Evolutionary conservation across 2,113 vertebrate genomes (phyloP).

Genomic region (Seriola dumerili): DNA sequence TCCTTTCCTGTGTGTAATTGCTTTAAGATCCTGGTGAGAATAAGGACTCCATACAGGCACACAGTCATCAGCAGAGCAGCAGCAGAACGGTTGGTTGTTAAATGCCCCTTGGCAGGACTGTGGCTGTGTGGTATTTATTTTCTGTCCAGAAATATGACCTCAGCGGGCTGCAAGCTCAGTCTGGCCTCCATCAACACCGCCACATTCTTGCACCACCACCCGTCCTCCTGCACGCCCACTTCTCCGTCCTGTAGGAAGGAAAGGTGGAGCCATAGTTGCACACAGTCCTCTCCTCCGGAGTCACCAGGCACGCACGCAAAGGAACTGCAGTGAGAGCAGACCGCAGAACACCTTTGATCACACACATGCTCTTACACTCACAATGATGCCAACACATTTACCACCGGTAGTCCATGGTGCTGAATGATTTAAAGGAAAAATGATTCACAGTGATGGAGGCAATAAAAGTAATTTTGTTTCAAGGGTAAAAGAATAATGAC

Average conservation of each 20-base stretch:
- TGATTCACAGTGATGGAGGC: slow-evolving; percentile 23
- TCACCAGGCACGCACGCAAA: slow-evolving; percentile 28
- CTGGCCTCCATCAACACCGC: slow-evolving; percentile 66
- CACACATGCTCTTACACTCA: background rate
- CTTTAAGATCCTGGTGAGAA: slow-evolving; percentile 67
- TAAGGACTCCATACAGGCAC: slow-evolving; percentile 53
- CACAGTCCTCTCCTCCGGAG: slow-evolving; percentile 55
- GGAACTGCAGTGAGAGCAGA: slow-evolving; percentile 1
- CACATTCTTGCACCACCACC: slow-evolving; percentile 64
- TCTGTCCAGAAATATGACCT: slow-evolving; percentile 79
- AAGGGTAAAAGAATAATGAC: slow-evolving; percentile 15
- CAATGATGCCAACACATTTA: slow-evolving; percentile 3
- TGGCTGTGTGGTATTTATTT: slow-evolving; percentile 73
- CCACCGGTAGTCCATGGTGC: background rate
- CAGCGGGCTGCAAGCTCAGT: slow-evolving; percentile 49
- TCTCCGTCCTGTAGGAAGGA: slow-evolving; percentile 75
- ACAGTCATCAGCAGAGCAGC: slow-evolving; percentile 28
- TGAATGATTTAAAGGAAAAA: slow-evolving; percentile 24
- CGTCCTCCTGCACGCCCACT: slow-evolving; percentile 20
- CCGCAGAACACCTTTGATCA: slow-evolving; percentile 20
- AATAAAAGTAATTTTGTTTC: slow-evolving; percentile 10
- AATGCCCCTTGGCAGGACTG: slow-evolving; percentile 57
- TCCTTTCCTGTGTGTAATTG: slow-evolving; percentile 78
- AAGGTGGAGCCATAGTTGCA: slow-evolving; percentile 55
- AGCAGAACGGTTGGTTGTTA: slow-evolving; percentile 52